Conservation (phyloP, 1,140 invertebrate genomes). For the Temnothorax nylanderi region DNA sequence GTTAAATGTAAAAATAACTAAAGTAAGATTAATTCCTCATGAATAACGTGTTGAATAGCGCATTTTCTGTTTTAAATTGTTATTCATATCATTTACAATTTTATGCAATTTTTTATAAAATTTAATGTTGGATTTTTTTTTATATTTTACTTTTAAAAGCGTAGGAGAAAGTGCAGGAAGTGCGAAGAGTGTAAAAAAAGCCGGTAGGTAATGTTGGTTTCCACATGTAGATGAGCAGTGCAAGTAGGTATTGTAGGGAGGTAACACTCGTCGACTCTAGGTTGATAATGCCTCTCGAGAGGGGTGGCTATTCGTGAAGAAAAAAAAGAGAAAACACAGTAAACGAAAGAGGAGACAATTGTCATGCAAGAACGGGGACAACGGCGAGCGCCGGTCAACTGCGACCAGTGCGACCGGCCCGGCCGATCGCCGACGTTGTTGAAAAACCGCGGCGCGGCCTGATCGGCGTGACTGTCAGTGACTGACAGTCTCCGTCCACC, state of each 20-base stretch:
- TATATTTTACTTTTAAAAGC: not conserved
- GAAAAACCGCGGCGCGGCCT: not conserved
- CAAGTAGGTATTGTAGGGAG: not conserved
- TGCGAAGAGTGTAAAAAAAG: not conserved
- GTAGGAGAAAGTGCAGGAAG: not conserved
- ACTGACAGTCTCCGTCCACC: not conserved
- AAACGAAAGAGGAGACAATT: not conserved
- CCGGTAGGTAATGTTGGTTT: not conserved
- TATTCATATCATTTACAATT: not conserved
- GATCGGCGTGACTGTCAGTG: not conserved
- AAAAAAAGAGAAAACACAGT: not conserved
- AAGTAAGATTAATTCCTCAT: too few species aligned
- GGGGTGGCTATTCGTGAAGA: not conserved
- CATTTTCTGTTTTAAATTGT: too few species aligned
- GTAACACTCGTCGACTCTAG: not conserved
- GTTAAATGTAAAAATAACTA: too few species aligned
- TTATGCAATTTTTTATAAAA: not conserved
- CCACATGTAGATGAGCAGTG: too few species aligned
- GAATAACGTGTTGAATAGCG: too few species aligned
- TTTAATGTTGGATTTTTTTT: not conserved
- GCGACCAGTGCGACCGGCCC: not conserved
- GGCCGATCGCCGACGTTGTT: not conserved
- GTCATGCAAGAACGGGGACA: not conserved
- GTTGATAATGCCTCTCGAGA: not conserved
- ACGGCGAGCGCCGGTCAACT: not conserved